phyloP scores from a whole-genome alignment of 1,140 invertebrate species.

The Ceratina australensis region DNA sequence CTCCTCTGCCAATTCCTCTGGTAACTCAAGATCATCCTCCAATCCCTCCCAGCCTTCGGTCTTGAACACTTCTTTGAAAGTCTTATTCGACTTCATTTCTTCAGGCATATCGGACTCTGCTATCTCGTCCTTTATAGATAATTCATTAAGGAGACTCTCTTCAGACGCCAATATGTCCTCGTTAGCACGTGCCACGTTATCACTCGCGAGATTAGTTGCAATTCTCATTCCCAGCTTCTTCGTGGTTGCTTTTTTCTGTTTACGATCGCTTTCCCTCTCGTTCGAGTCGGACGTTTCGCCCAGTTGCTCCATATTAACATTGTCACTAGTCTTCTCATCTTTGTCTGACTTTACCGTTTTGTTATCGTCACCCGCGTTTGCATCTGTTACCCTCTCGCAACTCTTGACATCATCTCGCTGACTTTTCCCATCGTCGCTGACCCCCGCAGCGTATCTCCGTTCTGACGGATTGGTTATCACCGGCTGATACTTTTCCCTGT shows the following conservation, averaged over 20 bases:
- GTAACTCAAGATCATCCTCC: conserved; percentile 67
- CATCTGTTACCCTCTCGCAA: background rate
- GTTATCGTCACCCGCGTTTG: background rate
- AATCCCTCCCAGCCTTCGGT: conserved; percentile 73
- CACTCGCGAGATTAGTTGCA: conserved; percentile 2
- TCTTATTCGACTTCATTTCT: conserved; percentile 75
- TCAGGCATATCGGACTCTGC: conserved; percentile 70
- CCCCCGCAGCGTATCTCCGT: no score
- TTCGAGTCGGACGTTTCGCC: background rate
- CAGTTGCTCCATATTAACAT: background rate
- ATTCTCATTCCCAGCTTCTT: conserved; percentile 65
- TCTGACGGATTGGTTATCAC: background rate
- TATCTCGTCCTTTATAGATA: conserved; percentile 41
- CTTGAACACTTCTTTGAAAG: conserved; percentile 76
- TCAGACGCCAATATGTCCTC: conserved; percentile 11
- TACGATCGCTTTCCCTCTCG: background rate
- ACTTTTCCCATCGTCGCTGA: no score
- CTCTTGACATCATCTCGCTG: background rate
- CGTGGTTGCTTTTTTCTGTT: conserved; percentile 24
- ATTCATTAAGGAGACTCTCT: conserved; percentile 5
- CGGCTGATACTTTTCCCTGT: background rate
- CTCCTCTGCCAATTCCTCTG: conserved; percentile 65
- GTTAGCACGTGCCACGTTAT: conserved; percentile 49
- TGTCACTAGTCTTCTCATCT: background rate
- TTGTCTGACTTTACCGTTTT: background rate